Conservation (phyloP, 1,140 invertebrate genomes). For the Stegodyphus mimosarum region DNA sequence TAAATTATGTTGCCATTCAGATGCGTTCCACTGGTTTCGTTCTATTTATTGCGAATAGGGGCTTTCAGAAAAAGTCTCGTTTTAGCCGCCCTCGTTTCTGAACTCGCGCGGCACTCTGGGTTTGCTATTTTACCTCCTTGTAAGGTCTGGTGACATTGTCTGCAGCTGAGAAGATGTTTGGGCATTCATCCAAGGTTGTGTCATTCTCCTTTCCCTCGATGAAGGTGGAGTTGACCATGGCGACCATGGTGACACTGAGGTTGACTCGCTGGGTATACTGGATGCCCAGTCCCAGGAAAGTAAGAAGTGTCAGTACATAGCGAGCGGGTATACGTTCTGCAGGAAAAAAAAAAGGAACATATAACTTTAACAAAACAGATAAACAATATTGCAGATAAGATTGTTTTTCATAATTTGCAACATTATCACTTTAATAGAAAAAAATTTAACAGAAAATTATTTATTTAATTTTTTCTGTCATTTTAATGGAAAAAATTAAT, state of each 20-base stretch:
- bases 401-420: too few species aligned
- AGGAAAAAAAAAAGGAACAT: constrained; percentile 14
- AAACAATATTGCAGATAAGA: background rate
- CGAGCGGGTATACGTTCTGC: constrained; percentile 59
- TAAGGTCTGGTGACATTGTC: constrained; percentile 24
- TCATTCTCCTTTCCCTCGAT: constrained; percentile 43
- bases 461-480: too few species aligned
- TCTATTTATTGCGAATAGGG: too few species aligned
- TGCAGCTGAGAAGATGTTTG: background rate
- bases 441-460: too few species aligned
- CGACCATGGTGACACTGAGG: constrained; percentile 63
- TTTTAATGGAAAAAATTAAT: too few species aligned
- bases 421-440: too few species aligned
- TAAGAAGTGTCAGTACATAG: constrained; percentile 61
- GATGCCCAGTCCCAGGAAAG: constrained; percentile 62
- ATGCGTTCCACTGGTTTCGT: too few species aligned
- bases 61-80: too few species aligned
- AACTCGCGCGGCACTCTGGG: background rate
- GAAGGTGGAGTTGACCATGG: constrained; percentile 62
- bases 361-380: background rate
- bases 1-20: too few species aligned
- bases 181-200: constrained; percentile 46
- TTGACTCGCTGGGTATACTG: constrained; percentile 63
- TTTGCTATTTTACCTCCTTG: constrained; percentile 39
- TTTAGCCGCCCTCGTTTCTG: too few species aligned